Base-by-base conservation (phyloP, 2,888 invertebrate genomes). In the Epiblema foenella region DNA sequence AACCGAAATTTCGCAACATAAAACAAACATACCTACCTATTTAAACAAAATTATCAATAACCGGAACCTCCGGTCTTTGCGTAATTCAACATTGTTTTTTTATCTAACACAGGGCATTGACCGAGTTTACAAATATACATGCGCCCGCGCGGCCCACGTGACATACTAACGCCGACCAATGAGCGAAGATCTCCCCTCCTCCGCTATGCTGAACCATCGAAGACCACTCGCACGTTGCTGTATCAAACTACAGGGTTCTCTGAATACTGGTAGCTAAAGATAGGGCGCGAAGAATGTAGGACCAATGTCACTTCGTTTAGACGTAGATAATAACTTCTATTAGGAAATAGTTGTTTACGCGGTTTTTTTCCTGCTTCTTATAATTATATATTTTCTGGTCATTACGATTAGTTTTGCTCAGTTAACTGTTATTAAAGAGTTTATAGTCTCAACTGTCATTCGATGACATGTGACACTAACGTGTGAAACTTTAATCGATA, bases 21-120 rank as follows among this genome's bases (percentile, higher is more conserved):
- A 57, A 64, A 64, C 63, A 52, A 63, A 52, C 51, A 52, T 51
- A n/a, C n/a, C n/a, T n/a, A n/a, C n/a, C n/a, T n/a, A 42, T 24
- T 65, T 24, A 65, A 65, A 52, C 63, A 52, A 52, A 67, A 71
- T 71, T 67, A 63, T 67, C 67, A 67, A 57, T 58, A 69, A 69
- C 66, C 74, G 74, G 74, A 72, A 72, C 65, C 80, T 79, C 79
- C 79, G 76, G 74, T 81, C 79, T 90, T 91, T 91, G 91, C 92
- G 92, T 92, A 92, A 91, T 85, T 91, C 91, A 92, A 89, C 88
- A 87, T 86, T 86, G 88, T 81, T 89, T 87, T 91, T 92, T 92
- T 89, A 92, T 91, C 92, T 91, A 92, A 90, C 89, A 87, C 88
- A 89, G 92, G 90, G 93, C 93, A 93, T 92, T 93, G 93, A 93